A percentile compares a stretch with the other conserved stretches of the same genome.
Conservation (phyloP, 1,140 invertebrate genomes). For the Nasonia longicornis region DNA sequence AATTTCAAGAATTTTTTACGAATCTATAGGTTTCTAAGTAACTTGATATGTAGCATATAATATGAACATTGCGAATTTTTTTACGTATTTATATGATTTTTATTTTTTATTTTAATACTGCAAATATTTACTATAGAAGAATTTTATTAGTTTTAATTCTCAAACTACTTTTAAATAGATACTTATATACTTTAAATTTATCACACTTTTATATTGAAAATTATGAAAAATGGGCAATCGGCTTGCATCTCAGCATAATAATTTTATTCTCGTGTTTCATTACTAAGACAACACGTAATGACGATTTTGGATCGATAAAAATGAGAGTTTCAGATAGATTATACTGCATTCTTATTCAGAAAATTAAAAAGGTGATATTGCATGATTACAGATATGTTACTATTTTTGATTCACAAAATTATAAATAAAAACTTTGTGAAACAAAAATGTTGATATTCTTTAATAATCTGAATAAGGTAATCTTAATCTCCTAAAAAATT, state of each 20-base stretch:
- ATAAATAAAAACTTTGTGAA: constrained; percentile 29
- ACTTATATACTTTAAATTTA: neutral
- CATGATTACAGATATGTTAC: constrained; percentile 1
- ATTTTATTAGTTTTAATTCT: too few relatives aligned
- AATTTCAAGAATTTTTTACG: too few relatives aligned
- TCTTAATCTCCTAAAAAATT: neutral
- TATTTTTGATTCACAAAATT: constrained; percentile 35
- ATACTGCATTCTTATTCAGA: constrained; percentile 3
- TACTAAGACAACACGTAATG: neutral
- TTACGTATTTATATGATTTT: too few relatives aligned
- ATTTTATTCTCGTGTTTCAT: neutral
- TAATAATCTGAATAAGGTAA: constrained; percentile 24
- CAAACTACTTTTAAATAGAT: neutral
- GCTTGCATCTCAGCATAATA: neutral
- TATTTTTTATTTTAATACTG: too few relatives aligned
- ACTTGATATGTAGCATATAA: too few relatives aligned
- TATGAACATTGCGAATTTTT: too few relatives aligned
- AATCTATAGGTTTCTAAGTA: too few relatives aligned
- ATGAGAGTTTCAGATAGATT: constrained; percentile 33
- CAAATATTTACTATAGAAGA: too few relatives aligned
- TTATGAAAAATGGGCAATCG: neutral
- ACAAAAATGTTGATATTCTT: constrained; percentile 10
- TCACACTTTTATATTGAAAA: neutral
- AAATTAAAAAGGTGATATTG: constrained; percentile 26
- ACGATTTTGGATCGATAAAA: constrained; percentile 23